Evolutionary conservation across 2,797 vertebrate genomes (phyloP), one percentile per base, ranked within the genome.

Genomic region (Buceros bicornis): DNA sequence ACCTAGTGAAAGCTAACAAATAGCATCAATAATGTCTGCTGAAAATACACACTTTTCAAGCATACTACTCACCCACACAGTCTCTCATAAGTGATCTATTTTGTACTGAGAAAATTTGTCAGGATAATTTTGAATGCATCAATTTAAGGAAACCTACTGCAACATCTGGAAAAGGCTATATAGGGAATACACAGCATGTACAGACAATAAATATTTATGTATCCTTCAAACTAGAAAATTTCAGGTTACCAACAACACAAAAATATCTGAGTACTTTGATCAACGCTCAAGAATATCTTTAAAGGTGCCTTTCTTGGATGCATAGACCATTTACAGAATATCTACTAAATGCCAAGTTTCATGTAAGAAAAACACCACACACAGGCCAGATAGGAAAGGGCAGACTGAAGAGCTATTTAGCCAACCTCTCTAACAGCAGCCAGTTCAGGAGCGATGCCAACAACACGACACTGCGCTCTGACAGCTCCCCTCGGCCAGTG

Each of bases 61-160:
- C 4, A 4, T 20, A 37, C 42, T 83, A 45, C 21, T 88, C 79
- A 84, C 57, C 37, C 84, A 82, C 83, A 84, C 29, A 90, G 69
- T 40, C 66, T 80, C 90, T 86, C 72, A 4, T 74, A 94, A 89
- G 35, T 69, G 24, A 90, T 83, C 37, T 95, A 24, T 74, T 94
- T 91, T 45, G 14, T 50, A 83, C 45, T 3, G 2, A 15, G 13
- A 91, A 96, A 90, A 93, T 65, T 87, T 21, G 85, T 80, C 76
- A 74, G 57, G 93, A 61, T 90, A 43, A 95, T 93, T 95, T 90
- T 67, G 61, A 90, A 8, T 28, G 37, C 67, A 65, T 50, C 67
- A 67, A 65, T 81, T 91, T 83, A 94, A 74, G 53, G 48, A 88
- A 88, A 77, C 13, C 72, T 83, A 67, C 54, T 51, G 61, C 65